A percentile compares a stretch with the other conserved stretches of the same genome.
phyloP scores from a whole-genome alignment of 2,113 vertebrate species.

The Corynorhinus townsendii region DNA sequence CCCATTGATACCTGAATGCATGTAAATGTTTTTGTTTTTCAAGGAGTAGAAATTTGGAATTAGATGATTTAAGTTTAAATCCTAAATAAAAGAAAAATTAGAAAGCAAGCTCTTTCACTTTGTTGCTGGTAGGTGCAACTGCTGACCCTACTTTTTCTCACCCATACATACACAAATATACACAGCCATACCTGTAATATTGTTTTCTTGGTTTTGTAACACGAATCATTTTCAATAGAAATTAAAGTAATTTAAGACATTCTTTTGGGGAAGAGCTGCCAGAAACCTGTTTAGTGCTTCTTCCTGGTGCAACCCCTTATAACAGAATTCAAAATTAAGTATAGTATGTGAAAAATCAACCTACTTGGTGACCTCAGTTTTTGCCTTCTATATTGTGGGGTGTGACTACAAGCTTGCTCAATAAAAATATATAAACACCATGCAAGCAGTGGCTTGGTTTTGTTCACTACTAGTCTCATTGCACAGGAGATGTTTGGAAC shows the following conservation, averaged over 20 bases:
- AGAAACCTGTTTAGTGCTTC: background rate
- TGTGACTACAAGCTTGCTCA: background rate
- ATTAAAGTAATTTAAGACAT: background rate
- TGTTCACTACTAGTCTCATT: background rate
- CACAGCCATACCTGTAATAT: background rate
- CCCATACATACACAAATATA: background rate
- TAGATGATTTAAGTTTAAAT: background rate
- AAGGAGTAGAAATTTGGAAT: background rate
- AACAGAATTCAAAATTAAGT: background rate
- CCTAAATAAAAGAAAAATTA: background rate
- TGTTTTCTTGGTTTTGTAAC: background rate
- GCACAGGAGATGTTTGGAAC: background rate
- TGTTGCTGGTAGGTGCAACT: background rate
- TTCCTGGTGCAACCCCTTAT: background rate
- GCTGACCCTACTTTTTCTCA: accelerated
- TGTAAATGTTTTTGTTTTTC: background rate
- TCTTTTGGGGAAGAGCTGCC: background rate
- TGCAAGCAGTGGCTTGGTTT: background rate
- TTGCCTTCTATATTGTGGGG: background rate
- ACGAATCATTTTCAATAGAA: background rate
- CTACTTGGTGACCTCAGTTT: background rate
- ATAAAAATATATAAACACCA: background rate
- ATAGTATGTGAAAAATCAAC: background rate
- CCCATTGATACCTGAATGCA: background rate
- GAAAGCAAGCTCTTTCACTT: background rate